A percentile compares a stretch with the other conserved stretches of the same genome.
Evolutionary conservation across 2,888 invertebrate genomes (phyloP).

Genomic region (Drosophila acutilabella): DNA sequence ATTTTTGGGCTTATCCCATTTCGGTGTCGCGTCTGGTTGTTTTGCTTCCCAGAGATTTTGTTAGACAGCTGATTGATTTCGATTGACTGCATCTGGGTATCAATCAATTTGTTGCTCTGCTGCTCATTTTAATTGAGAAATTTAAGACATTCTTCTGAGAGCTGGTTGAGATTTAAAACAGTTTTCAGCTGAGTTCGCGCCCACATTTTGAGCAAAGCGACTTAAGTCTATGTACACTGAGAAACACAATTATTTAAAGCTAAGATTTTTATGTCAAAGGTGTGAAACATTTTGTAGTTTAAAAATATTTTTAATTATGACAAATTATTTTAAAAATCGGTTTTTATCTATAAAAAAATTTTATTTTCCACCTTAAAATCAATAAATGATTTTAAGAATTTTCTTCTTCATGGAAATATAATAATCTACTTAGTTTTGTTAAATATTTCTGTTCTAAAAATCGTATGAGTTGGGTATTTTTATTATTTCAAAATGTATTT

Average conservation of each 20-base stretch:
- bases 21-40: slow-evolving; percentile 9
- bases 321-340: too few relatives aligned
- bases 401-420: too few relatives aligned
- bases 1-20: slow-evolving; percentile 13
- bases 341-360: too few relatives aligned
- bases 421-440: too few relatives aligned
- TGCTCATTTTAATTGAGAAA: slow-evolving; percentile 63
- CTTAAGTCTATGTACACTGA: not conserved
- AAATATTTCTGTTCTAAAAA: too few relatives aligned
- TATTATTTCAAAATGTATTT: too few relatives aligned
- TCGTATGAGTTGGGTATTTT: too few relatives aligned
- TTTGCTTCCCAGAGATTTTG: slow-evolving; percentile 20
- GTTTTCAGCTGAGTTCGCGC: slow-evolving; percentile 1
- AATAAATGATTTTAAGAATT: too few relatives aligned
- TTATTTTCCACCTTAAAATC: too few relatives aligned
- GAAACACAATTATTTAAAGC: not conserved
- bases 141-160: slow-evolving; percentile 28
- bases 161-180: not conserved
- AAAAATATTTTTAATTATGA: too few relatives aligned
- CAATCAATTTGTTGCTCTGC: slow-evolving; percentile 70
- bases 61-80: slow-evolving; percentile 40
- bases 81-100: slow-evolving; percentile 42
- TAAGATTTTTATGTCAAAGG: too few relatives aligned
- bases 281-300: too few relatives aligned
- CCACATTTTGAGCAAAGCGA: not conserved